Base-by-base conservation (phyloP, 2,113 vertebrate species). In the Corythornis cristatus region DNA sequence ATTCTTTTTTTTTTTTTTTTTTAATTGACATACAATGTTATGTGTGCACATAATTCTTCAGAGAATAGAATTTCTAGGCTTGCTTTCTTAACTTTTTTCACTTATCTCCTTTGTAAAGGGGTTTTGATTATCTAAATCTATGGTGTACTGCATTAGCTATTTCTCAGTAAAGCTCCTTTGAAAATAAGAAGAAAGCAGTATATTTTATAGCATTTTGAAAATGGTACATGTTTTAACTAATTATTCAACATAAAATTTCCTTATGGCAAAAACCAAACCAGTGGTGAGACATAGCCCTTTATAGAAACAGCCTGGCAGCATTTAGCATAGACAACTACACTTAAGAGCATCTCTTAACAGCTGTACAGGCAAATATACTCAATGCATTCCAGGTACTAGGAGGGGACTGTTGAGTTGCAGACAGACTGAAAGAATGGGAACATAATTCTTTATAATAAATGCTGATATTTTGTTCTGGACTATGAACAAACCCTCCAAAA, bases 61-160 rank as follows among this genome's bases (percentile, higher is more conserved):
- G 13, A 78, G 18, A 40, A 15, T 48, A 26, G 12, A 29, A 84
- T 20, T 48, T 42, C 33, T 42, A 42, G 23, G 13, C 12, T 73
- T 92, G 1, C 8, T 33, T 81, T 68, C 37, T 70, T 54, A 46
- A 11, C 33, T 80, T 89, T 89, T 37, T 88, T 62, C 75, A 45
- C 28, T 61, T 29, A 51, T 2, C n/a, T 53, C 26, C 17, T 74
- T 45, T 16, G 33, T 40, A 25, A 57, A 37, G 37, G 37, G 37
- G 11, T 37, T 37, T 37, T 51, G 62, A 40, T 33, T 70, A 58
- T 29, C 40, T 79, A 65, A 56, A 70, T 77, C 48, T 42, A 25
- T 3, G 4, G 4, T 33, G 2, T 23, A 53, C 23, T 8, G 3
- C 12, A 14, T 28, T 75, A 75, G 13, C 51, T 0, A 50, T 43